phyloP scores from a whole-genome alignment of 1,140 invertebrate genomes.

The Hypsibius dujardini region DNA sequence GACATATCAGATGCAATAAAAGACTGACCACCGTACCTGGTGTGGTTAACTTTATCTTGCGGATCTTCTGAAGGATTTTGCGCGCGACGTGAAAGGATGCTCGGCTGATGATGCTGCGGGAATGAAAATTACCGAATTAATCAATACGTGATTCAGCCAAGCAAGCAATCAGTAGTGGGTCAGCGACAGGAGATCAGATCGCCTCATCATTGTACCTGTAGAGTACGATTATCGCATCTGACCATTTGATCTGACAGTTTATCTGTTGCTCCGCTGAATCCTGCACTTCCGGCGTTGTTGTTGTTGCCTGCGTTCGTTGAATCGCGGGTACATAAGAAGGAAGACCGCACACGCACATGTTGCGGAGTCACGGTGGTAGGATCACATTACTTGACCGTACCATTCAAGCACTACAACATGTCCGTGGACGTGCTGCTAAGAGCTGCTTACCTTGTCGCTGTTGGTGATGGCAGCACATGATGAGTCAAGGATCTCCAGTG shows the following conservation, averaged over 20 bases:
- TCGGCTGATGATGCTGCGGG: conserved; percentile 50
- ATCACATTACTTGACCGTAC: no score
- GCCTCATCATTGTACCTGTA: conserved; percentile 32
- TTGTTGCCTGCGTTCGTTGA: not conserved
- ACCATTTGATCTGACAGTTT: conserved; percentile 40
- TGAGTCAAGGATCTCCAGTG: conserved; percentile 1
- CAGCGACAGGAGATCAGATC: no score
- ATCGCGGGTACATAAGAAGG: no score
- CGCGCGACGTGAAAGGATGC: conserved; percentile 53
- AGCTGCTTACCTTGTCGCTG: not conserved
- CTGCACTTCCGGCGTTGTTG: not conserved
- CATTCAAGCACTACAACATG: no score
- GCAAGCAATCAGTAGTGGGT: no score
- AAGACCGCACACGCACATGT: no score
- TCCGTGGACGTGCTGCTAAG: no score
- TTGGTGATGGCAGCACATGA: conserved; percentile 40
- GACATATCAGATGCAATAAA: no score
- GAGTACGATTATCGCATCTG: conserved; percentile 63
- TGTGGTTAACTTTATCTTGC: conserved; percentile 32
- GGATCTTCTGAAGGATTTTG: conserved; percentile 50
- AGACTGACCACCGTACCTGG: conserved; percentile 22
- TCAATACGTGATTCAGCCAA: no score
- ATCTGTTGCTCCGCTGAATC: conserved; percentile 47
- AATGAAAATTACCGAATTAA: no score
- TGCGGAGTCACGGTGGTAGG: no score